Evolutionary conservation across 1,140 invertebrate genomes (phyloP).

Genomic region (Drosophila kepulauana): DNA sequence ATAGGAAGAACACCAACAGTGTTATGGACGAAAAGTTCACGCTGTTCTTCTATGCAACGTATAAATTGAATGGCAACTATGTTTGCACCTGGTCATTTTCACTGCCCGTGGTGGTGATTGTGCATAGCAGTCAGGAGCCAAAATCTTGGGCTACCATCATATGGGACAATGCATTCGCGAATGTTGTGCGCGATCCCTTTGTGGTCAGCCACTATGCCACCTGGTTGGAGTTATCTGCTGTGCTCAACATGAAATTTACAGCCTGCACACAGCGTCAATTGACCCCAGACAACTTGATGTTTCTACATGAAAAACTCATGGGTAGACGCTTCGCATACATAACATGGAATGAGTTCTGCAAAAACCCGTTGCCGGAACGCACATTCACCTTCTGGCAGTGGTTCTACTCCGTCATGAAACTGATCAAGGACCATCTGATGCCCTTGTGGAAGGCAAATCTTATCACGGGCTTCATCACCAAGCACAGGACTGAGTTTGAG

Average conservation of each 20-base stretch:
- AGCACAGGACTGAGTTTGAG: slow-evolving; percentile 94
- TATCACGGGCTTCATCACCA: slow-evolving; percentile 95
- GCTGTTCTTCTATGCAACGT: slow-evolving; percentile 93
- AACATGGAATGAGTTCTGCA: slow-evolving; percentile 96
- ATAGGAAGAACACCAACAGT: slow-evolving; percentile 97
- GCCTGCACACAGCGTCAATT: slow-evolving; percentile 92
- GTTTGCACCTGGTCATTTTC: slow-evolving; percentile 93
- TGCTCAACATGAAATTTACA: slow-evolving; percentile 95
- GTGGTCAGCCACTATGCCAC: slow-evolving; percentile 94
- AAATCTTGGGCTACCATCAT: slow-evolving; percentile 98
- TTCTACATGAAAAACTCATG: slow-evolving; percentile 88
- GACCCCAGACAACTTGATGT: slow-evolving; percentile 93
- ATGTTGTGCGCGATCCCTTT: slow-evolving; percentile 95
- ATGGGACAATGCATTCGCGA: slow-evolving; percentile 99
- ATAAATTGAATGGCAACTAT: slow-evolving; percentile 72
- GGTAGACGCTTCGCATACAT: slow-evolving; percentile 86
- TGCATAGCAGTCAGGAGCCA: slow-evolving; percentile 98
- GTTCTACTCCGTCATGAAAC: slow-evolving; percentile 98
- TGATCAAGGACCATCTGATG: slow-evolving; percentile 96
- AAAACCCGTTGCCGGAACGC: slow-evolving; percentile 95
- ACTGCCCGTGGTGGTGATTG: slow-evolving; percentile 98
- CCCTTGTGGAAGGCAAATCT: slow-evolving; percentile 96
- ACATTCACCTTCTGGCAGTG: slow-evolving; percentile 99
- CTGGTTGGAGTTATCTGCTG: slow-evolving; percentile 94
- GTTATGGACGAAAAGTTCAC: slow-evolving; percentile 99